A percentile compares a stretch with the other conserved stretches of the same genome.
These are phyloP conservation scores for Oppia nitens DNA, from an alignment of 1,140 invertebrate species.

Conservation along the genomic window DNA sequence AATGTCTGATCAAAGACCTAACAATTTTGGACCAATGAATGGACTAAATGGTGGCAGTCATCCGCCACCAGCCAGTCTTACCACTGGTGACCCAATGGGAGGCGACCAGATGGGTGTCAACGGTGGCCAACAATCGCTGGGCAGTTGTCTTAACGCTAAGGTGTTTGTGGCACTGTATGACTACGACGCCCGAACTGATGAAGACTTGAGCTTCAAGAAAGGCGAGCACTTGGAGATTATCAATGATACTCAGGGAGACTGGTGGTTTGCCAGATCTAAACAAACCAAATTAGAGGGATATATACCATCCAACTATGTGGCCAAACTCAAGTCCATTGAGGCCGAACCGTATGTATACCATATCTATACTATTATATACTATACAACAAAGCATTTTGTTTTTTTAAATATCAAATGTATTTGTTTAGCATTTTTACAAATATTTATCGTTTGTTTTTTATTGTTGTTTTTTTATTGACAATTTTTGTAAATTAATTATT, in stretches of 20 bases:
- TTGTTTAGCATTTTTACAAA: neutral
- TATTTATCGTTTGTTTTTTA: neutral
- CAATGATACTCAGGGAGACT: conserved; percentile 96
- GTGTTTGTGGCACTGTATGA: conserved; percentile 94
- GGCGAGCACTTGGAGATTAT: conserved; percentile 95
- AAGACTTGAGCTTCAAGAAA: conserved; percentile 95
- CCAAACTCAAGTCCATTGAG: conserved; percentile 95
- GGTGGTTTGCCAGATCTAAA: conserved; percentile 96
- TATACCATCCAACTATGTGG: conserved; percentile 99
- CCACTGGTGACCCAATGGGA: neutral
- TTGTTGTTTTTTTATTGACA: neutral
- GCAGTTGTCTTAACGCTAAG: no score
- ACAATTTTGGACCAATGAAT: neutral
- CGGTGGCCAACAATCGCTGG: neutral
- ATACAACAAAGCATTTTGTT: neutral
- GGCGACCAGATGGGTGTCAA: neutral
- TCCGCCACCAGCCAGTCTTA: neutral
- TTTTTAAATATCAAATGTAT: neutral
- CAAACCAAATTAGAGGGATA: conserved; percentile 89
- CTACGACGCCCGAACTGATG: conserved; percentile 95
- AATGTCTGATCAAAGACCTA: neutral
- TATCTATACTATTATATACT: neutral
- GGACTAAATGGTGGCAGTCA: neutral
- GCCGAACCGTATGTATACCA: conserved; percentile 81
- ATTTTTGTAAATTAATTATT: neutral